These are phyloP conservation scores for Mallateleia sp. DNA, from an alignment of 2,888 invertebrate species.

Conservation along the genomic window DNA sequence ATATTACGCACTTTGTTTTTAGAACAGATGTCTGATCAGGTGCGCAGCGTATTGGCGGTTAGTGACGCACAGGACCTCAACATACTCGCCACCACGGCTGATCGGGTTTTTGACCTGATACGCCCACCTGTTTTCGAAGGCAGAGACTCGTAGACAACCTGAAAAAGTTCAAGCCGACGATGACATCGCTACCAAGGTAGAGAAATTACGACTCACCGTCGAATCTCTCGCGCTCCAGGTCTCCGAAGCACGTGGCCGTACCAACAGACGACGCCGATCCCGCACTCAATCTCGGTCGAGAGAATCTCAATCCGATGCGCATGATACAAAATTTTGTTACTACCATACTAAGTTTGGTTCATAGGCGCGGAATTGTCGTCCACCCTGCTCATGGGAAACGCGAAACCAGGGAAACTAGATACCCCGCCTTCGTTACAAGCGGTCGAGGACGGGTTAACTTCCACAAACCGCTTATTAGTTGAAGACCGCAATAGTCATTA, in stretches of 20 bases:
- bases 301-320: background rate
- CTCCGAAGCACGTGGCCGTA: background rate
- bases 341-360: background rate
- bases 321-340: background rate
- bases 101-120: background rate
- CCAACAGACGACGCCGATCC: background rate
- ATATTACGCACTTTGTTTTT: conserved; percentile 16
- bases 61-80: background rate
- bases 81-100: background rate
- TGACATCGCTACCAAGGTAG: background rate
- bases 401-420: background rate
- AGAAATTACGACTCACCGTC: background rate
- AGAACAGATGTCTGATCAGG: background rate
- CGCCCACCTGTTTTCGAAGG: background rate
- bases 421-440: background rate
- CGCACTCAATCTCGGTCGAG: background rate
- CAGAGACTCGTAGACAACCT: too few relatives aligned
- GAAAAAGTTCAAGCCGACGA: background rate
- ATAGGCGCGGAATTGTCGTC: background rate
- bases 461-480: background rate
- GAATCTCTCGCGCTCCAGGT: background rate
- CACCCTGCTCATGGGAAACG: background rate
- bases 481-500: background rate
- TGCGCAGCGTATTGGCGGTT: background rate
- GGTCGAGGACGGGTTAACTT: background rate